phyloP scores from a whole-genome alignment of 2,113 vertebrate species.

The Microcebus ravelobensis region DNA sequence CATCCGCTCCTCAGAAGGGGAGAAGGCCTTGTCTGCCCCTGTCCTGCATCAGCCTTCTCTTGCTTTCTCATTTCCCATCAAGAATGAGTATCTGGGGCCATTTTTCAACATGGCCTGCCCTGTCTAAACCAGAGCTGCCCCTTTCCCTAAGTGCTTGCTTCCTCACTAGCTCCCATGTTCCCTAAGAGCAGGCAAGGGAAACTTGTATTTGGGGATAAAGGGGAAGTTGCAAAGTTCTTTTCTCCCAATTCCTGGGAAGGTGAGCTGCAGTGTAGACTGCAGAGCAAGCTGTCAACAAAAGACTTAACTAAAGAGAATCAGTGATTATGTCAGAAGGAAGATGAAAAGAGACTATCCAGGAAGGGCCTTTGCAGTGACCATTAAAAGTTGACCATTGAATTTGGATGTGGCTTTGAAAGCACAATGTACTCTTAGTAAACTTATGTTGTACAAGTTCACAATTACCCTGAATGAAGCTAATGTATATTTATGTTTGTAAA shows the following conservation, averaged over 20 bases:
- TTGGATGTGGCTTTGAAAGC: slow-evolving; percentile 23
- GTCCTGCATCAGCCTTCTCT: background rate
- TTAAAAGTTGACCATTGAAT: background rate
- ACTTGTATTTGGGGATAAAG: background rate
- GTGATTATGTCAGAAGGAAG: background rate
- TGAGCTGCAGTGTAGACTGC: background rate
- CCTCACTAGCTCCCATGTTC: background rate
- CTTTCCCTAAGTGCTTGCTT: background rate
- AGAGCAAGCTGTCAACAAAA: background rate
- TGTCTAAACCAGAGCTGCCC: background rate
- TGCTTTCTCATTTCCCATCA: background rate
- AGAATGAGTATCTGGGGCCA: background rate
- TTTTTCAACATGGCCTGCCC: background rate
- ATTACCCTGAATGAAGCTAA: background rate
- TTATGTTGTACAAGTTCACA: background rate
- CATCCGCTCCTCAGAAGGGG: accelerated
- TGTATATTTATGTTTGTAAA: background rate
- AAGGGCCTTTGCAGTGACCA: background rate
- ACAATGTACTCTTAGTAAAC: background rate
- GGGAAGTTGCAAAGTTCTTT: background rate
- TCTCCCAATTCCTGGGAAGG: background rate
- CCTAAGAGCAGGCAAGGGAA: background rate
- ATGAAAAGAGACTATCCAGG: background rate
- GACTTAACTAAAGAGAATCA: background rate
- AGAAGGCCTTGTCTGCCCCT: background rate